Conservation (phyloP, 2,113 vertebrate genomes). For the Tenrec ecaudatus region DNA sequence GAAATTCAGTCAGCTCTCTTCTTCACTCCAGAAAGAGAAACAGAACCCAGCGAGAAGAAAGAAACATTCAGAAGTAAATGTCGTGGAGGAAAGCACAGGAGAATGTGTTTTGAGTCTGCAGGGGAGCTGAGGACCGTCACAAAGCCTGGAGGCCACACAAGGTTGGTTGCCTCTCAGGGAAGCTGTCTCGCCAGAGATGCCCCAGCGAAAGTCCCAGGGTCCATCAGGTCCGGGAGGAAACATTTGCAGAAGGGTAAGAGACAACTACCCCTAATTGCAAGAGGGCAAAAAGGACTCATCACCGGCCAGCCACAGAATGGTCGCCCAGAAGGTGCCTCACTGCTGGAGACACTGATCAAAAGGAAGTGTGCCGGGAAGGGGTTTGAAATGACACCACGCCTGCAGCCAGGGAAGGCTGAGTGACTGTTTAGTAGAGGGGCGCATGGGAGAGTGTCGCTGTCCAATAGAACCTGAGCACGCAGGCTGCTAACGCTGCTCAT, state of each 20-base stretch:
- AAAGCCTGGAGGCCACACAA: neutral
- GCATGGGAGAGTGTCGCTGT: neutral
- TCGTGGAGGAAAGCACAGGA: neutral
- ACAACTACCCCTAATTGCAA: neutral
- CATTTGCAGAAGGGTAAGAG: neutral
- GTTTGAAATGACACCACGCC: neutral
- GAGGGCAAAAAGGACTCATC: neutral
- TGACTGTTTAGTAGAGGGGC: conserved; percentile 11
- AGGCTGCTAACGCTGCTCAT: neutral
- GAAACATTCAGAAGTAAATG: conserved; percentile 22
- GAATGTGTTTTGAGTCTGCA: neutral
- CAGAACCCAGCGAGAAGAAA: neutral
- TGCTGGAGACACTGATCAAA: neutral
- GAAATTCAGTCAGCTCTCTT: conserved; percentile 28
- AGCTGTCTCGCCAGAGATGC: neutral
- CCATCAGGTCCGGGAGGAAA: neutral
- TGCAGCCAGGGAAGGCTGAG: neutral
- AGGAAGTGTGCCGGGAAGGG: neutral
- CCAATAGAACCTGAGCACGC: neutral
- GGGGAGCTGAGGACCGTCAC: neutral
- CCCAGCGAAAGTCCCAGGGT: neutral
- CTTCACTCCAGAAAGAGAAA: conserved; percentile 27
- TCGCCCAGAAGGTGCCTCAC: neutral
- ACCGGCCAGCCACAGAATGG: neutral
- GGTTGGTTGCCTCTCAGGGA: neutral